Evolutionary conservation across 2,113 vertebrate genomes (phyloP).

Genomic region (Leuciscus idus): DNA sequence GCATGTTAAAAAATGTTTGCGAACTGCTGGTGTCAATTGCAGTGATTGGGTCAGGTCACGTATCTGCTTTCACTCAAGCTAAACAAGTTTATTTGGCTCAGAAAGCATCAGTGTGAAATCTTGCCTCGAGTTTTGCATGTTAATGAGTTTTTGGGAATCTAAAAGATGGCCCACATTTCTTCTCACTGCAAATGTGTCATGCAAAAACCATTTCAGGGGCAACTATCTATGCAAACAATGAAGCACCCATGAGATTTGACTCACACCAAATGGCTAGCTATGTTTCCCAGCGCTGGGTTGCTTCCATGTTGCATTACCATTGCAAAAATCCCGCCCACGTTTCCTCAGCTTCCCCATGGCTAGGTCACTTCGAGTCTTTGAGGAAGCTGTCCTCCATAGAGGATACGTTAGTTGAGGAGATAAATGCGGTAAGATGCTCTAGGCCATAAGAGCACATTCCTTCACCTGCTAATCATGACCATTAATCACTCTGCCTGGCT

Average conservation of each 20-base stretch:
- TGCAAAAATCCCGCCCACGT: constrained; percentile 38
- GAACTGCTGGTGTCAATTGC: constrained; percentile 15
- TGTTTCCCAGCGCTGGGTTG: background rate
- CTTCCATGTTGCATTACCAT: constrained; percentile 21
- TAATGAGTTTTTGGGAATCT: background rate
- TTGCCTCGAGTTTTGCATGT: constrained; percentile 7
- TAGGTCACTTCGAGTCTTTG: constrained; percentile 57
- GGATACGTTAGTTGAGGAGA: constrained; percentile 73
- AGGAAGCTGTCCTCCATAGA: constrained; percentile 61
- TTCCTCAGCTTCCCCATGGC: constrained; percentile 27
- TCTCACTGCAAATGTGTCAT: constrained; percentile 5
- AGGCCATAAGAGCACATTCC: constrained; percentile 80
- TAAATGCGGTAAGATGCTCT: constrained; percentile 75
- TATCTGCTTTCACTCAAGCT: constrained; percentile 26
- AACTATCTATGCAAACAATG: constrained; percentile 22
- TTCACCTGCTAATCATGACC: constrained; percentile 81
- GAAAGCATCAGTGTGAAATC: constrained; percentile 7
- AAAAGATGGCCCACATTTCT: constrained; percentile 7
- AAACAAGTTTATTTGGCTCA: constrained; percentile 3
- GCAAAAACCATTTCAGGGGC: background rate
- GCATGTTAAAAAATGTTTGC: background rate
- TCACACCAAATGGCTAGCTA: background rate
- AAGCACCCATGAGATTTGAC: background rate
- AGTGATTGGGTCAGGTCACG: constrained; percentile 16
- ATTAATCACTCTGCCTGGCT: constrained; percentile 79